Evolutionary conservation across 1,140 invertebrate genomes (phyloP).

Genomic region (Vanessa tameamea): DNA sequence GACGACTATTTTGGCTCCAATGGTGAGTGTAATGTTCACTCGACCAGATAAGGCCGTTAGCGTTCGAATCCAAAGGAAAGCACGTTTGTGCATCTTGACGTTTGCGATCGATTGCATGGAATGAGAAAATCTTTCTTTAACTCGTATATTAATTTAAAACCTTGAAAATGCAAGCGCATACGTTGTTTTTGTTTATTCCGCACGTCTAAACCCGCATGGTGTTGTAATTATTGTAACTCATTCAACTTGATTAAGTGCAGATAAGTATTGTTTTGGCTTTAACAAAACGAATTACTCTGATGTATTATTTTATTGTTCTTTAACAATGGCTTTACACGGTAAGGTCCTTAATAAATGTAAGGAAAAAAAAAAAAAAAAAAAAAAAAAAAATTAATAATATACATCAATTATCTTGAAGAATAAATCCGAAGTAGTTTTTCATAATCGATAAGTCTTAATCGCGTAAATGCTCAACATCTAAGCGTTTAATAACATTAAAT

Average conservation of each 20-base stretch:
- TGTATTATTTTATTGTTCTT: slow-evolving; percentile 39
- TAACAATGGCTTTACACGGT: slow-evolving; percentile 40
- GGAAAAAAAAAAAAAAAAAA: no score
- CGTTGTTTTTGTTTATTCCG: slow-evolving; percentile 18
- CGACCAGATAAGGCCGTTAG: slow-evolving; percentile 40
- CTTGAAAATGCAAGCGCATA: slow-evolving; percentile 14
- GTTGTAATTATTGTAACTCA: slow-evolving; percentile 45
- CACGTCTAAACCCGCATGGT: slow-evolving; percentile 41
- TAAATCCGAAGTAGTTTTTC: no score
- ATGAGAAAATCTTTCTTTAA: slow-evolving; percentile 11
- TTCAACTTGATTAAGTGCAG: slow-evolving; percentile 20
- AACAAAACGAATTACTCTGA: slow-evolving; percentile 44
- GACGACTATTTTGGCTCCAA: slow-evolving; percentile 82
- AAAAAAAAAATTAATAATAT: no score
- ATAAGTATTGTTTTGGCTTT: slow-evolving; percentile 44
- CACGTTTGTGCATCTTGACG: slow-evolving; percentile 34
- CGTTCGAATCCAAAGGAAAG: slow-evolving; percentile 32
- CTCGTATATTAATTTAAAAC: background rate
- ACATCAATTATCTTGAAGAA: no score
- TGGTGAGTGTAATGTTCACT: slow-evolving; percentile 71
- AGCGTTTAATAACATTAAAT: background rate
- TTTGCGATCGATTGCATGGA: slow-evolving; percentile 21
- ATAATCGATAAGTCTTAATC: no score
- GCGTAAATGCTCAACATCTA: background rate
- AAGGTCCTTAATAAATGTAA: background rate